These are phyloP conservation scores for Hippoglossus stenolepis DNA, from an alignment of 2,113 vertebrate species.

Conservation along the genomic window DNA sequence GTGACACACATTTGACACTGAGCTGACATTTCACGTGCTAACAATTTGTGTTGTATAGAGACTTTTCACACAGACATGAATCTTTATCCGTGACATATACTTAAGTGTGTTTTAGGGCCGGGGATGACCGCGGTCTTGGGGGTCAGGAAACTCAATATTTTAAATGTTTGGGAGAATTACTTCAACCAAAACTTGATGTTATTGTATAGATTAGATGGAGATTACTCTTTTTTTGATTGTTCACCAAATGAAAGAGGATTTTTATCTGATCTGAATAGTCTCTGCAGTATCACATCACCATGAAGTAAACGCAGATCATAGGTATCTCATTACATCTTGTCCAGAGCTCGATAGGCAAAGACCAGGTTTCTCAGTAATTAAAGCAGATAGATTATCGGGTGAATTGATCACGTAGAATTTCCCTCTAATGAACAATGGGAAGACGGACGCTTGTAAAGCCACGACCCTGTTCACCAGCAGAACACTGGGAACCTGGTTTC, in stretches of 20 bases:
- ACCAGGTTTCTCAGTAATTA: constrained; percentile 45
- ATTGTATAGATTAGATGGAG: not conserved
- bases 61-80: no score
- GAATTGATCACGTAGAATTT: constrained; percentile 6
- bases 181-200: no score
- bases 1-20: not conserved
- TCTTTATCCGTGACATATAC: no score
- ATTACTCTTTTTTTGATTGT: not conserved
- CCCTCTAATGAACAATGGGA: constrained; percentile 28
- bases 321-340: constrained; percentile 31
- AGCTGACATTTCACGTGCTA: no score
- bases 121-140: no score
- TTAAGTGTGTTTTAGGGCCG: no score
- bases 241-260: not conserved
- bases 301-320: constrained; percentile 32
- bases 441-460: constrained; percentile 1
- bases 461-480: not conserved
- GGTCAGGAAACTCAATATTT: no score
- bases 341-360: constrained; percentile 6
- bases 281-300: constrained; percentile 12
- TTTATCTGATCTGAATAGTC: constrained; percentile 3
- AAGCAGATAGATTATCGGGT: not conserved
- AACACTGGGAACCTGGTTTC: constrained; percentile 7
- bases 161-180: no score
- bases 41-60: no score